Base-by-base conservation (phyloP, 2,888 invertebrate genomes). In the Nomada fabriciana region DNA sequence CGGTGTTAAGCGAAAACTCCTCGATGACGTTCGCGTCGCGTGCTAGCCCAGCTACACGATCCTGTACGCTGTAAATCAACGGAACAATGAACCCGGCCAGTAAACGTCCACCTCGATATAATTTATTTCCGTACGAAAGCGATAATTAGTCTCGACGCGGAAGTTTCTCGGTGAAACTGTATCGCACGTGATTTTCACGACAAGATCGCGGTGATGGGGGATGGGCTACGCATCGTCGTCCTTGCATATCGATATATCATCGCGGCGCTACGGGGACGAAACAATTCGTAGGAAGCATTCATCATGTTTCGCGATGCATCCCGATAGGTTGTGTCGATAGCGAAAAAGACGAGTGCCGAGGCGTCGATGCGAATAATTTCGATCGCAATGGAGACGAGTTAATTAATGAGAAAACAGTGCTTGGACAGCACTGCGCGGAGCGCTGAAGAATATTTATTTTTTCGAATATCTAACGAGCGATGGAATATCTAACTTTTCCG, bases 1-100 rank as follows among this genome's bases (percentile, higher is more conserved):
- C 61, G 29, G 57, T 59, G 75, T 72, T 75, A 78, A 71, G 75
- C 80, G 84, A 77, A 71, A 74, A 63, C 20, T 50, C 55, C 53
- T 15, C 72, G 76, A 73, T 83, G 83, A 78, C 77, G 71, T 75
- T 69, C 13, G 47, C 72, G 75, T 73, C 72, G 80, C 80, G 81
- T 73, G 80, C 69, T 43, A 23, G 11, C 60, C 53, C 47, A 29
- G 43, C 15, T 47, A 53, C n/a, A 15, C 65, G 43, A 53, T 63
- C 72, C 52, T 50, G 57, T 36, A 36, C 64, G 82, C 64, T 80
- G 78, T 87, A 87, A 87, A 87, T 87, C 87, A 87, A 47, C 50
- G 47, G 78, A 84, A 87, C 88, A 87, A 87, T 86, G 86, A 85
- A 87, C 83, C 55, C 78, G 60, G 52, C 81, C 74, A 79, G 87